These are phyloP conservation scores for Porites cylindrica DNA, from an alignment of 92 coral and sea anemone species.

Conservation along the genomic window DNA sequence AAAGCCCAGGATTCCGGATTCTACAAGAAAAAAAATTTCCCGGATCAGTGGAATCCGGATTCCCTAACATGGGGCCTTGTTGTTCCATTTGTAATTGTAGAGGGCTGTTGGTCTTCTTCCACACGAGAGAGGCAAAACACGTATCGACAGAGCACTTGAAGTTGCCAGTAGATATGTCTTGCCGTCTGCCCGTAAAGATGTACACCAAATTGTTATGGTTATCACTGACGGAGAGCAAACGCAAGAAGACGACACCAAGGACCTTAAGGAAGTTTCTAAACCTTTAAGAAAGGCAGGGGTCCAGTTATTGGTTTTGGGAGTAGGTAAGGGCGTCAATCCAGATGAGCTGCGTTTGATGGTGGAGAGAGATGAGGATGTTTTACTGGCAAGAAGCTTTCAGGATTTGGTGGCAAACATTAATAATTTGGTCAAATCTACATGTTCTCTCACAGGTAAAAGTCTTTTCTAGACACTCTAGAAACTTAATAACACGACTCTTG, in stretches of 20 bases:
- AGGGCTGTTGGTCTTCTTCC: slow-evolving; percentile 68
- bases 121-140: slow-evolving; percentile 68
- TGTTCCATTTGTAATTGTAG: not conserved
- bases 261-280: slow-evolving; percentile 48
- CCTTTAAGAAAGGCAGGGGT: slow-evolving; percentile 67
- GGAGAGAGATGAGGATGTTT: slow-evolving; percentile 63
- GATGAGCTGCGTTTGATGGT: slow-evolving; percentile 69
- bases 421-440: slow-evolving; percentile 17
- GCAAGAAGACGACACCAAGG: slow-evolving; percentile 36
- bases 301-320: slow-evolving; percentile 71
- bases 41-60: too few species aligned
- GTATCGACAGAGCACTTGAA: slow-evolving; percentile 78
- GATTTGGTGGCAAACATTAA: slow-evolving; percentile 46
- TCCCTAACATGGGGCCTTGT: too few species aligned
- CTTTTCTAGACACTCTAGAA: too few species aligned
- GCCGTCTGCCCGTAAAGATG: slow-evolving; percentile 74
- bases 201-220: slow-evolving; percentile 73
- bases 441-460: slow-evolving; percentile 30
- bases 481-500: too few species aligned
- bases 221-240: slow-evolving; percentile 81
- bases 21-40: too few species aligned
- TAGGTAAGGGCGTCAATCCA: slow-evolving; percentile 62
- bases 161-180: slow-evolving; percentile 56
- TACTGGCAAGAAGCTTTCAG: slow-evolving; percentile 19
- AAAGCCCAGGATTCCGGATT: too few species aligned